Conservation (phyloP, 1,140 invertebrate species). For the Hyphantria cunea region DNA sequence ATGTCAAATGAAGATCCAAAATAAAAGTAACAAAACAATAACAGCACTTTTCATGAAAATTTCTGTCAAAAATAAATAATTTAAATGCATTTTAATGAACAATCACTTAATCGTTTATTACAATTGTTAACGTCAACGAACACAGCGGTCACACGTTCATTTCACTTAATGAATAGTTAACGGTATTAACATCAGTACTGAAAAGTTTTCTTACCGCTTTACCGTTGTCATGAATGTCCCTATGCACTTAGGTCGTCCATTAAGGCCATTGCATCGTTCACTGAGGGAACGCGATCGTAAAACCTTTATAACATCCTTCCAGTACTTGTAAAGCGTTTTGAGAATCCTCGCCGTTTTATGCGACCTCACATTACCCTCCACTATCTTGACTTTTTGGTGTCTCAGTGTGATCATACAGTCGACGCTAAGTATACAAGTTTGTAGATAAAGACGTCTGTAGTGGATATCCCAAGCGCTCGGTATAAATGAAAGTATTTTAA, state of each 20-base stretch:
- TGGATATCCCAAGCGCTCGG: constrained; percentile 13
- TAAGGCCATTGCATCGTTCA: constrained; percentile 73
- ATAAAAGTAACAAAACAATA: too few relatives aligned
- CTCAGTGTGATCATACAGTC: constrained; percentile 30
- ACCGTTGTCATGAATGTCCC: constrained; percentile 73
- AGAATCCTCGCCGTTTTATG: constrained; percentile 72
- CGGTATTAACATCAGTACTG: constrained; percentile 45
- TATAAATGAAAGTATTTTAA: constrained; percentile 34
- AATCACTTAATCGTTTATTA: too few relatives aligned
- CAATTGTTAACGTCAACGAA: too few relatives aligned
- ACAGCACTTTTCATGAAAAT: too few relatives aligned
- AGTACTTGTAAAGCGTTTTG: constrained; percentile 79
- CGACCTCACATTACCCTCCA: constrained; percentile 51
- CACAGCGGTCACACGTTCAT: constrained; percentile 36
- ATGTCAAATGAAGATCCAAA: too few relatives aligned
- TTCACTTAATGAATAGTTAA: constrained; percentile 46
- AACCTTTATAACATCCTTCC: constrained; percentile 81
- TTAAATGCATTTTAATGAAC: too few relatives aligned
- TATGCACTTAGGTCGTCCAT: constrained; percentile 79
- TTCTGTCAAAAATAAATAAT: too few relatives aligned
- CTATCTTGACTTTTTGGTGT: constrained; percentile 43
- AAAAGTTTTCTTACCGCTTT: constrained; percentile 53
- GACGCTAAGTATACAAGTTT: constrained; percentile 43
- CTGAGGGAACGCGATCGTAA: constrained; percentile 77
- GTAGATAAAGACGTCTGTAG: constrained; percentile 41